Percentiles rank a stretch among this genome's conserved stretches.
These are phyloP conservation scores for Drosophila mettleri DNA, from an alignment of 2,888 invertebrate genomes.

Conservation along the genomic window DNA sequence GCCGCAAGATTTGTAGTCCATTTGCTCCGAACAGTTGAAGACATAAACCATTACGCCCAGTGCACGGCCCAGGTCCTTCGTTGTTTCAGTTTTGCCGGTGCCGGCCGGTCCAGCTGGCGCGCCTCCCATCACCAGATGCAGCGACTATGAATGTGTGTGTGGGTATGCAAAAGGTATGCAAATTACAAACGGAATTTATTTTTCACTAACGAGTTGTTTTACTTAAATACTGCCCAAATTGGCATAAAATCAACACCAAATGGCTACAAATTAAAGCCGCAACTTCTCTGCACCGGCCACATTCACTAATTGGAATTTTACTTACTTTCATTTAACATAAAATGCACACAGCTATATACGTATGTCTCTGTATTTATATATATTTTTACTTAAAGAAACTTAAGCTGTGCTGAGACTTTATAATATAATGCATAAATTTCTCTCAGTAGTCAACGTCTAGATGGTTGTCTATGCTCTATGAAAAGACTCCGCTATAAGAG, in stretches of 20 bases:
- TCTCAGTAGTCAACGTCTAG: neutral
- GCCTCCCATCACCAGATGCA: slow-evolving; percentile 97
- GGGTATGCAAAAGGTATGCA: slow-evolving; percentile 60
- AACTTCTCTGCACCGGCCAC: slow-evolving; percentile 2
- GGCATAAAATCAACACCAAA: slow-evolving; percentile 55
- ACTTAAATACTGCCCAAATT: slow-evolving; percentile 60
- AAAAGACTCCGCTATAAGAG: too few relatives aligned
- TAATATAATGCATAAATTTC: too few relatives aligned
- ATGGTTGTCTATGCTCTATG: neutral
- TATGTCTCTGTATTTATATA: neutral
- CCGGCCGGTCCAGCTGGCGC: slow-evolving; percentile 98
- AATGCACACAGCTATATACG: neutral
- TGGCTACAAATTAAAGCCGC: slow-evolving; percentile 31
- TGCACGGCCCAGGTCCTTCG: slow-evolving; percentile 98
- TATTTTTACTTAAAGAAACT: slow-evolving; percentile 2
- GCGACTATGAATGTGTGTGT: slow-evolving; percentile 86
- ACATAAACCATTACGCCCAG: slow-evolving; percentile 98
- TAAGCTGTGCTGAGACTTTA: neutral
- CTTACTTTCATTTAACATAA: slow-evolving; percentile 14
- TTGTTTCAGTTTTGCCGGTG: slow-evolving; percentile 98
- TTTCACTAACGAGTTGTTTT: slow-evolving; percentile 78
- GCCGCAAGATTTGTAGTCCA: slow-evolving; percentile 98
- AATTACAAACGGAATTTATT: slow-evolving; percentile 71
- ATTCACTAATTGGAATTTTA: slow-evolving; percentile 33
- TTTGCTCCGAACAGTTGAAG: slow-evolving; percentile 98